A percentile compares a stretch with the other conserved stretches of the same genome.
These are phyloP conservation scores for Hippotragus niger DNA, from an alignment of 2,113 vertebrate genomes.

Conservation along the genomic window DNA sequence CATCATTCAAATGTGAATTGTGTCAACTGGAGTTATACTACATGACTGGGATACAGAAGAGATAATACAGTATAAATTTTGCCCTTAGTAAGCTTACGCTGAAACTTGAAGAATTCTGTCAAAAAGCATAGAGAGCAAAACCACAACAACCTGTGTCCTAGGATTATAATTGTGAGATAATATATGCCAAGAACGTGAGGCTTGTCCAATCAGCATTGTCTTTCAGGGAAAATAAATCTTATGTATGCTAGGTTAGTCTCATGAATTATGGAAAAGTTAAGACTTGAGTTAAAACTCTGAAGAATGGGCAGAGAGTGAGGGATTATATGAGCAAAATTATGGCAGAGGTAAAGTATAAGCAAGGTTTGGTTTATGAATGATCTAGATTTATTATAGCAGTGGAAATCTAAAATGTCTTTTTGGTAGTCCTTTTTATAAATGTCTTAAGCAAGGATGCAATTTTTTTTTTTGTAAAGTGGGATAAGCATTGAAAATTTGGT, in stretches of 20 bases:
- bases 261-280: not conserved
- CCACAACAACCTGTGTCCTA: not conserved
- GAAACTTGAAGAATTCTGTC: not conserved
- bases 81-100: not conserved
- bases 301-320: not conserved
- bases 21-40: not conserved
- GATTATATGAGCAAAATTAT: not conserved
- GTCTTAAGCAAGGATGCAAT: not conserved
- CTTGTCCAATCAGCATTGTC: not conserved
- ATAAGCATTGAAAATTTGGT: not conserved
- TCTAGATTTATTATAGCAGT: not conserved
- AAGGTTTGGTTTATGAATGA: not conserved
- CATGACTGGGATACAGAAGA: not conserved
- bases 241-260: not conserved
- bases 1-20: not conserved
- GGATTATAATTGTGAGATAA: not conserved
- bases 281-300: not conserved
- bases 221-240: not conserved
- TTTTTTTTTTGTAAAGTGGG: not conserved
- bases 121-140: not conserved
- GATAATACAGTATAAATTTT: not conserved
- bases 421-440: not conserved
- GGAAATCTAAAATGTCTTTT: not conserved
- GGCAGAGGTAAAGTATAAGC: not conserved
- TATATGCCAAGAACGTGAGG: not conserved